A percentile compares a stretch with the other conserved stretches of the same genome.
These are phyloP conservation scores for Petrolisthes manimaculis DNA, from an alignment of 2,888 invertebrate genomes.

Conservation along the genomic window DNA sequence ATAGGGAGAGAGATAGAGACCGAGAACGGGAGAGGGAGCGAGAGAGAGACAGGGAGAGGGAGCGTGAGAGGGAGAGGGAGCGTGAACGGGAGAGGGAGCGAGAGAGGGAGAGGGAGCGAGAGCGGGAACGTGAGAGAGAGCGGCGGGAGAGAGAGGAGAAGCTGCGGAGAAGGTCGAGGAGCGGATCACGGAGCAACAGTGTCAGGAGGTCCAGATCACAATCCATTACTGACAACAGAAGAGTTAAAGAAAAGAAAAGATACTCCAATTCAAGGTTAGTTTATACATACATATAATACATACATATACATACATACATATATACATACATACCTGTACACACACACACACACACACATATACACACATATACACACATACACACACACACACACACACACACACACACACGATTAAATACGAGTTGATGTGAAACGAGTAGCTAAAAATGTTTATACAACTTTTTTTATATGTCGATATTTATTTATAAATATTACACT, in stretches of 20 bases:
- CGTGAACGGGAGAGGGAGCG: conserved; percentile 52
- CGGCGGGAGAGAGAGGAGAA: conserved; percentile 57
- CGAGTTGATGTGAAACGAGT: too few species aligned
- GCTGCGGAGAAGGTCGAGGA: conserved; percentile 43
- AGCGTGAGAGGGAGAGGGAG: conserved; percentile 72
- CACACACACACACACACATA: too few species aligned
- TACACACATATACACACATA: too few species aligned
- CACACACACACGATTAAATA: too few species aligned
- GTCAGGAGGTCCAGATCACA: conserved; percentile 47
- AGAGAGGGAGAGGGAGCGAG: conserved; percentile 53
- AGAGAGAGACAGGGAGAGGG: conserved; percentile 69
- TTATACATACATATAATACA: background rate
- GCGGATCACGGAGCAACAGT: conserved; percentile 50
- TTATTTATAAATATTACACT: too few species aligned
- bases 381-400: too few species aligned
- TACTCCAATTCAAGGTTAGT: conserved; percentile 18
- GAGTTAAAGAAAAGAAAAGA: conserved; percentile 49
- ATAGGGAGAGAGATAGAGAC: conserved; percentile 68
- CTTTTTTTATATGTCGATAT: too few species aligned
- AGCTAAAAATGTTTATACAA: too few species aligned
- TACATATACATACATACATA: background rate
- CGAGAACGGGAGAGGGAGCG: conserved; percentile 70
- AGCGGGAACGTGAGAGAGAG: conserved; percentile 56
- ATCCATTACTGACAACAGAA: conserved; percentile 33
- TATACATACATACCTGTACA: background rate